Conservation (phyloP, 2,113 vertebrate species). For the Megaptera novaeangliae region DNA sequence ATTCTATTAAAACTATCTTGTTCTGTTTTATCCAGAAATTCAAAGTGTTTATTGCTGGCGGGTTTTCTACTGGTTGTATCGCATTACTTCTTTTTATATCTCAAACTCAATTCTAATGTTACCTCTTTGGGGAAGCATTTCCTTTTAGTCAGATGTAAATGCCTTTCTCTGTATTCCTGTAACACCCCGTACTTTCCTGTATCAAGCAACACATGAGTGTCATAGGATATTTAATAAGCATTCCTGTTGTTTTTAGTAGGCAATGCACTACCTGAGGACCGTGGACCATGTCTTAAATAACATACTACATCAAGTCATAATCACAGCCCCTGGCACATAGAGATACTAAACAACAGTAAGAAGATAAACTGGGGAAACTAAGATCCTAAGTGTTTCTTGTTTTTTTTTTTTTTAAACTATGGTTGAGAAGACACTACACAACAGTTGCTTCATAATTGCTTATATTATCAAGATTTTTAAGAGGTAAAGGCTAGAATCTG, state of each 20-base stretch:
- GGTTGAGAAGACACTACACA: background rate
- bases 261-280: fast-evolving
- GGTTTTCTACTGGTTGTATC: background rate
- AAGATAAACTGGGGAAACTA: background rate
- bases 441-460: background rate
- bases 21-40: background rate
- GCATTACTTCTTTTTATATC: background rate
- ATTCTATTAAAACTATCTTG: background rate
- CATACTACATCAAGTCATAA: background rate
- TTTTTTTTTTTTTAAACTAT: background rate
- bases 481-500: background rate
- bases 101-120: background rate
- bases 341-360: background rate
- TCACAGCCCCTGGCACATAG: background rate
- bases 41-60: background rate
- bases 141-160: background rate
- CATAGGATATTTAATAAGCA: background rate
- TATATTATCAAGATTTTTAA: background rate
- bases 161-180: background rate
- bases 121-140: background rate
- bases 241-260: background rate
- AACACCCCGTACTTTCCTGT: background rate
- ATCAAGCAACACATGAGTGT: background rate
- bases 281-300: background rate
- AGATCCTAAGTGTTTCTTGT: background rate